Conservation (phyloP, 2,113 vertebrate species). For the Candoia aspera region DNA sequence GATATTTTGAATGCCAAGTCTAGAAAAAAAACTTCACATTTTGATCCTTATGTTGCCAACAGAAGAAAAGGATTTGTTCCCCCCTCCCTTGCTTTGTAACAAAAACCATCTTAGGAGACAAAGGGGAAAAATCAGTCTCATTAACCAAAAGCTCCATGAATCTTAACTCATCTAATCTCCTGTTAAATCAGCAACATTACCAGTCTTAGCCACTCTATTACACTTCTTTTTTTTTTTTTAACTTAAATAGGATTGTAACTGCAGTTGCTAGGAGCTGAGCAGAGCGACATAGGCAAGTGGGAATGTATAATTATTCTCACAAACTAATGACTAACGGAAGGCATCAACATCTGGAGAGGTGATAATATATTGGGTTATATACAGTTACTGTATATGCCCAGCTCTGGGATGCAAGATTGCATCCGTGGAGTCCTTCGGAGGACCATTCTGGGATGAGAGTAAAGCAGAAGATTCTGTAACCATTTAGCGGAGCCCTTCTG, state of each 20-base stretch:
- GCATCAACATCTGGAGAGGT: constrained; percentile 59
- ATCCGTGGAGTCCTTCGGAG: background rate
- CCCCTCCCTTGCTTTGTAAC: constrained; percentile 62
- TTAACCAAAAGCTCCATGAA: constrained; percentile 72
- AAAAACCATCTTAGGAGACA: constrained; percentile 71
- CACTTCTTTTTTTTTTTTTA: background rate
- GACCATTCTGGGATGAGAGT: background rate
- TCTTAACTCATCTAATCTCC: constrained; percentile 74
- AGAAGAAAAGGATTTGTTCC: constrained; percentile 63
- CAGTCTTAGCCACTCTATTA: constrained; percentile 68
- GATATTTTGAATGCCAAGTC: constrained; percentile 46
- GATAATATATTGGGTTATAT: constrained; percentile 41
- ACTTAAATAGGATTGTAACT: constrained; percentile 69
- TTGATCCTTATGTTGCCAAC: constrained; percentile 64
- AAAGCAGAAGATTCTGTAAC: background rate
- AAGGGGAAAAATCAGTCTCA: constrained; percentile 57
- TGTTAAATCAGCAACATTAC: constrained; percentile 77
- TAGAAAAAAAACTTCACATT: constrained; percentile 62
- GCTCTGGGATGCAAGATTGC: constrained; percentile 46
- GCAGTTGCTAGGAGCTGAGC: constrained; percentile 69
- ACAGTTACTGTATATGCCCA: constrained; percentile 43
- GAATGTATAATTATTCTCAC: constrained; percentile 70
- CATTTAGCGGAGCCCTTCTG: background rate
- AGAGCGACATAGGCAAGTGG: constrained; percentile 64
- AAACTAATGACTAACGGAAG: constrained; percentile 68